phyloP scores from a whole-genome alignment of 2,797 vertebrate species.

The Falco columbarius region DNA sequence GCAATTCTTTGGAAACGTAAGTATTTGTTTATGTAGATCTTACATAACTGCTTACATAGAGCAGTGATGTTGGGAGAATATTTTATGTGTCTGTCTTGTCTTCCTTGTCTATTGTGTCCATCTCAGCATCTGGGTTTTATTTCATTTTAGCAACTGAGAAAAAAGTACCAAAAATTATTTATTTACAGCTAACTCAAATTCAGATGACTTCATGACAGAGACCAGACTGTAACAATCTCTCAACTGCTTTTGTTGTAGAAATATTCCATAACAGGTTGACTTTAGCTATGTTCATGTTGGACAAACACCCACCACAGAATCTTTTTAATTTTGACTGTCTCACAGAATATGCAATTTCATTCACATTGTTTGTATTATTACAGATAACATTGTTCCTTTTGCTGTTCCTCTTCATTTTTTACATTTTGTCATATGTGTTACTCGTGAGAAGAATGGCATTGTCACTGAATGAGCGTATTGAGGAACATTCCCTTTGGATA shows the following conservation, averaged over 20 bases:
- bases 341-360: neutral
- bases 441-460: neutral
- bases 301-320: neutral
- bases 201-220: neutral
- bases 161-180: neutral
- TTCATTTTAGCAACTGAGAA: neutral
- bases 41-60: neutral
- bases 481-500: neutral
- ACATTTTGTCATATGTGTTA: neutral
- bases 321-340: neutral
- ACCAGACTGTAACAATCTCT: neutral
- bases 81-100: neutral
- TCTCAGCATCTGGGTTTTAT: neutral
- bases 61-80: neutral
- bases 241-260: neutral
- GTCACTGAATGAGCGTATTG: neutral
- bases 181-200: neutral
- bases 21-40: neutral
- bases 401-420: neutral
- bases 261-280: neutral
- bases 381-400: neutral
- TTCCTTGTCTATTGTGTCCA: neutral
- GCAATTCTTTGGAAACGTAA: neutral
- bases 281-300: neutral
- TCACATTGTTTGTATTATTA: neutral